phyloP scores from a whole-genome alignment of 2,113 vertebrate species.

The Camelus dromedarius region DNA sequence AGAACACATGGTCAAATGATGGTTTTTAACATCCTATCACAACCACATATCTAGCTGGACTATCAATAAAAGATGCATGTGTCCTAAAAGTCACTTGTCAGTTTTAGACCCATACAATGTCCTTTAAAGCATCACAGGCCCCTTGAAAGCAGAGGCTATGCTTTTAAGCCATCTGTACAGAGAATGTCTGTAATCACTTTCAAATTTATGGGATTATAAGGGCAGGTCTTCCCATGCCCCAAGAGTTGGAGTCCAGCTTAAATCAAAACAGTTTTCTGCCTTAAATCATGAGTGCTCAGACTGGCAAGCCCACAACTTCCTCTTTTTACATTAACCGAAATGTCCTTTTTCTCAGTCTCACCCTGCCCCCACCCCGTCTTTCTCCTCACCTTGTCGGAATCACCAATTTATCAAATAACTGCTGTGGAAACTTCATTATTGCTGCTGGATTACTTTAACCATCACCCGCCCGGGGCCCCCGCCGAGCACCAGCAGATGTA shows the following conservation, averaged over 20 bases:
- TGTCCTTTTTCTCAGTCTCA: background rate
- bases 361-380: background rate
- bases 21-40: background rate
- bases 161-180: background rate
- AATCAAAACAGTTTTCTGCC: background rate
- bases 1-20: background rate
- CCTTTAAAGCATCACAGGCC: background rate
- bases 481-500: background rate
- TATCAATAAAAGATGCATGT: background rate
- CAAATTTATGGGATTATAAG: background rate
- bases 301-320: background rate
- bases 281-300: background rate
- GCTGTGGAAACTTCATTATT: conserved; percentile 30
- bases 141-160: background rate
- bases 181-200: background rate
- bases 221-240: background rate
- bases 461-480: background rate
- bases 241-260: background rate
- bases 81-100: conserved; percentile 20
- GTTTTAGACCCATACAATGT: conserved; percentile 1
- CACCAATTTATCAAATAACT: conserved; percentile 62
- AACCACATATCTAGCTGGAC: background rate
- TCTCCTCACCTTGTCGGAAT: background rate
- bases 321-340: background rate
- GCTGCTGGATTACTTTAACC: conserved; percentile 45